Base-by-base conservation (phyloP, 2,888 invertebrate genomes). In the Blastobasis lacticolella region DNA sequence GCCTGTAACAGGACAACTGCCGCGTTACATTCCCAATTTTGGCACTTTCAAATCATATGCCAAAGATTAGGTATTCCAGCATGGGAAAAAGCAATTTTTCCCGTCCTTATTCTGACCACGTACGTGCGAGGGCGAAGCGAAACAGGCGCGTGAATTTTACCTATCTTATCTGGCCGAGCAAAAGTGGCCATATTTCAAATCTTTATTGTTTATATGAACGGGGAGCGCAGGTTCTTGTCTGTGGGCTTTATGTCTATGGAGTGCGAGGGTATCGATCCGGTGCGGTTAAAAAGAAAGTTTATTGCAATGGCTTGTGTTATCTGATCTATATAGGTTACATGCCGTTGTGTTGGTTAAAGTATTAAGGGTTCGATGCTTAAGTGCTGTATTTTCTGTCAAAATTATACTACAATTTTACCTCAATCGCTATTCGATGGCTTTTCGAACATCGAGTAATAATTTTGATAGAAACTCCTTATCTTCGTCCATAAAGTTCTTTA, bases 81-180 rank as follows among this genome's bases (percentile, higher is more conserved):
- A 47, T 53, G 50, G 51, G 54, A 55, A 49, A 46, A 49, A 49
- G 51, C 42, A 42, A 53, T 56, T 56, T 49, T 38, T 44, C 6
- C 10, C 45, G 23, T 49, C 46, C 46, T 62, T 59, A 70, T 70
- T 63, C 66, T 38, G 43, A 48, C 46, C 67, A 68, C 69, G 68
- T 63, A 60, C 61, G 55, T 51, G 54, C 52, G 45, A 43, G 48
- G 56, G 60, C 61, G 59, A 49, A 57, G 57, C 43, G 50, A 9
- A 56, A 57, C 23, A 23, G 53, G 57, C 54, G 62, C 61, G 64
- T 60, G 61, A 67, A 64, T 67, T 67, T 63, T 60, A 62, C 63
- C 59, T 62, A 67, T 66, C 65, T 67, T 64, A 65, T 67, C 63
- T 62, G 57, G 49, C 46, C 56, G 57, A 59, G 45, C 61, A 61